Evolutionary conservation across 2,113 vertebrate genomes (phyloP).

Genomic region (Vanacampus margaritifer): DNA sequence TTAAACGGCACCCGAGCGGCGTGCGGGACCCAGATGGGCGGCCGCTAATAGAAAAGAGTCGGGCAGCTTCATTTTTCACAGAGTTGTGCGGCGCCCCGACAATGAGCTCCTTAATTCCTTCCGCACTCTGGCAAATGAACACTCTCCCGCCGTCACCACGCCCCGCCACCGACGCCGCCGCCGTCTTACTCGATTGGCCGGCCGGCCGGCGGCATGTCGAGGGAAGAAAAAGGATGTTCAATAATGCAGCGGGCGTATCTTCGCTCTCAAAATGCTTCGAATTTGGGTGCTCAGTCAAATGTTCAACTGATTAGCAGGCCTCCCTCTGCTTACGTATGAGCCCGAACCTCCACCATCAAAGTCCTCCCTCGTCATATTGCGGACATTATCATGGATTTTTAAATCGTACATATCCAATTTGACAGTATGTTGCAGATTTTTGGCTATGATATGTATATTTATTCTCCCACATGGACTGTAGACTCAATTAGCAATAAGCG

Average conservation of each 20-base stretch:
- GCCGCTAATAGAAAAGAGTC: slow-evolving; percentile 69
- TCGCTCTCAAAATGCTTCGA: slow-evolving; percentile 36
- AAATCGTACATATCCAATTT: too few species aligned
- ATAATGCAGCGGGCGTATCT: slow-evolving; percentile 47
- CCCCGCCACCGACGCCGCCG: slow-evolving; percentile 33
- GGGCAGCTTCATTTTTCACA: slow-evolving; percentile 65
- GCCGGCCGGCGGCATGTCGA: slow-evolving; percentile 36
- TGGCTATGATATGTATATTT: too few species aligned
- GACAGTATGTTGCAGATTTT: too few species aligned
- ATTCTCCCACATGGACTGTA: too few species aligned
- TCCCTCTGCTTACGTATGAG: background rate
- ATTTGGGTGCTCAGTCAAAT: slow-evolving; percentile 33
- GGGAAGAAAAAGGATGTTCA: slow-evolving; percentile 39
- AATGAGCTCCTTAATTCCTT: slow-evolving; percentile 63
- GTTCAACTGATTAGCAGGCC: background rate
- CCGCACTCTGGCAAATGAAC: slow-evolving; percentile 58
- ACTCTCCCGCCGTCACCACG: slow-evolving; percentile 40
- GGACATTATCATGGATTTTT: too few species aligned
- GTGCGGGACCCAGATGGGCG: slow-evolving; percentile 49
- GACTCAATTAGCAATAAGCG: too few species aligned
- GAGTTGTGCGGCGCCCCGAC: slow-evolving; percentile 58
- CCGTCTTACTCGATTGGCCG: slow-evolving; percentile 46
- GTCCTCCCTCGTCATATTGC: too few species aligned
- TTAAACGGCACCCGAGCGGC: slow-evolving; percentile 55
- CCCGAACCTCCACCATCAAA: too few species aligned